These are phyloP conservation scores for Helogale parvula DNA, from an alignment of 2,113 vertebrate species.

Conservation along the genomic window DNA sequence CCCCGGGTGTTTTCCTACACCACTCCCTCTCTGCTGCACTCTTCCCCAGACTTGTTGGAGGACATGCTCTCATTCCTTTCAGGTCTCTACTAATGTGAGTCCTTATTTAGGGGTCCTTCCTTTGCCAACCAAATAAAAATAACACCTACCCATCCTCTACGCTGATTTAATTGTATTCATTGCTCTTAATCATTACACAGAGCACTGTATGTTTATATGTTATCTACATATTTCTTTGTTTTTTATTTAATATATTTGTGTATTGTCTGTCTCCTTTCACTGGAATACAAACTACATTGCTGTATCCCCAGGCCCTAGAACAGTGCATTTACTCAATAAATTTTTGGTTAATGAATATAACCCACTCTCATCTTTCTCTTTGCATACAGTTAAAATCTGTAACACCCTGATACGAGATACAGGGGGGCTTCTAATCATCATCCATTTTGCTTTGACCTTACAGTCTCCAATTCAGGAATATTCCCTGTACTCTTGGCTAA, in stretches of 20 bases:
- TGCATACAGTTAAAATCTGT: background rate
- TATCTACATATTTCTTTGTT: background rate
- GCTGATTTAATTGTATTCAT: background rate
- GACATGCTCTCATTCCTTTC: background rate
- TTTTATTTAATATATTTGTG: background rate
- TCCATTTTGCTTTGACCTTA: background rate
- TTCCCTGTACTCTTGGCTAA: background rate
- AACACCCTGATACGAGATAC: background rate
- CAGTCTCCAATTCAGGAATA: background rate
- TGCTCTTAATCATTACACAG: background rate
- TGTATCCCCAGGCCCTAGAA: background rate
- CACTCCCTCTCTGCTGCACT: rapidly evolving
- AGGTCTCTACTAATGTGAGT: background rate
- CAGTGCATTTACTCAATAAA: background rate
- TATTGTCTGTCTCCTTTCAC: background rate
- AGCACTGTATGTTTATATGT: background rate
- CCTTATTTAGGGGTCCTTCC: background rate
- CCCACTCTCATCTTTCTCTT: background rate
- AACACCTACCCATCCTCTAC: background rate
- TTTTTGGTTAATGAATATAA: background rate
- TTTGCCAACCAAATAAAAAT: background rate
- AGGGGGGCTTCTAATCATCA: background rate
- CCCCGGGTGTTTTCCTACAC: background rate
- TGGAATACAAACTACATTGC: background rate
- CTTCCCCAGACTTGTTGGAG: background rate